Base-by-base conservation (phyloP, 2,888 invertebrate genomes). In the Clostera curtula region DNA sequence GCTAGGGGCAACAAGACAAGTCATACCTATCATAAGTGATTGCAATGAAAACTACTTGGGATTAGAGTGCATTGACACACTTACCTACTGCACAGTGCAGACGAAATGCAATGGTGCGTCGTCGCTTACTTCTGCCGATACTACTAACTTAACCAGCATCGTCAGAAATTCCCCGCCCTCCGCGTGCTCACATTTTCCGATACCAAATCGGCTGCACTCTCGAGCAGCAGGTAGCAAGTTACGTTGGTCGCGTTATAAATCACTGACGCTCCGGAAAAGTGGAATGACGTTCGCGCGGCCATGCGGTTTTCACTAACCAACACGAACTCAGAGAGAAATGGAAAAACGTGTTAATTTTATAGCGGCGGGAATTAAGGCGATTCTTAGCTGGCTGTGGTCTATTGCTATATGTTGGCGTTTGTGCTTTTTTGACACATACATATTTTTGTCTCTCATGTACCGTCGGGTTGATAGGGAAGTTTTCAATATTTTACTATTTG, bases 31-130 rank as follows among this genome's bases (percentile, higher is more conserved):
- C 67, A 73, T 71, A 69, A 75, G 67, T 71, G 70, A 75, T 74
- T 70, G 67, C 68, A 60, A 59, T 67, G 63, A 67, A 60, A 68
- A 65, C 56, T 55, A 56, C 71, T 57, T 75, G 72, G 74, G 75
- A 71, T 67, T 61, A 61, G 72, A 80, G 82, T 80, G 76, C 82
- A 79, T 77, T 74, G 82, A 72, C 82, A 76, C 54, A 83, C 77
- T 83, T 83, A 80, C 82, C 80, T 75, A 82, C 74, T 76, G 72
- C 69, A 67, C 58, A 65, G 60, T 74, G 77, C 74, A 71, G 55
- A 72, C 77, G 72, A 77, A 77, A 79, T 76, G 76, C 79, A 71
- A 56, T 57, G 56, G 56, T 62, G 63, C 53, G 60, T 56, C 67
- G 67, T 56, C 64, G 60, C 57, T 60, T 49, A 54, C 62, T 67